These are phyloP conservation scores for Scaptomyza tumidula DNA, from an alignment of 2,888 invertebrate species.

Conservation along the genomic window DNA sequence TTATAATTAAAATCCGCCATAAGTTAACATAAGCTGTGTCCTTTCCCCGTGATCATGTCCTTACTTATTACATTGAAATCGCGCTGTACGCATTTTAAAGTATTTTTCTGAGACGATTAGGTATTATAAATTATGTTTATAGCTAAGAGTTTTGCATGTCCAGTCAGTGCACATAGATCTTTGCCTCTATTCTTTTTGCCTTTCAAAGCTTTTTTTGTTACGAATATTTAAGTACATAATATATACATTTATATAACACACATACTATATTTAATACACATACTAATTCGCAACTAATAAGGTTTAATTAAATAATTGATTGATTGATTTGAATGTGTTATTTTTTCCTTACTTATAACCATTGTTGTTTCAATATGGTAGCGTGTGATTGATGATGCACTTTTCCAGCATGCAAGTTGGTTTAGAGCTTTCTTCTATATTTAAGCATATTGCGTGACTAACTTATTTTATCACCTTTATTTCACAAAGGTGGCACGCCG, in stretches of 20 bases:
- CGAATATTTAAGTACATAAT: constrained; percentile 19
- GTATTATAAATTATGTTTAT: neutral
- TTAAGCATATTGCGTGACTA: constrained; percentile 19
- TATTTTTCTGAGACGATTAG: neutral
- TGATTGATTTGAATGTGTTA: constrained; percentile 46
- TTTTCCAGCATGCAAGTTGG: constrained; percentile 56
- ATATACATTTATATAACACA: constrained; percentile 1
- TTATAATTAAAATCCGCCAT: constrained; percentile 47
- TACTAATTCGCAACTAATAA: constrained; percentile 55
- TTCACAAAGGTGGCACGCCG: constrained; percentile 86
- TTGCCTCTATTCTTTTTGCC: constrained; percentile 12
- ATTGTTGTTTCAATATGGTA: constrained; percentile 55
- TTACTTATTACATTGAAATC: constrained; percentile 44
- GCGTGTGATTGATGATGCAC: constrained; percentile 54
- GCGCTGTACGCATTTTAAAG: constrained; percentile 25
- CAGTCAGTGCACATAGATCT: constrained; percentile 34
- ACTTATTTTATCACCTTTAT: constrained; percentile 33
- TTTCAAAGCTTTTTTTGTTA: constrained; percentile 15
- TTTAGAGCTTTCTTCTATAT: constrained; percentile 33
- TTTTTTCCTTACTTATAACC: constrained; percentile 35
- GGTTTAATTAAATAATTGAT: constrained; percentile 38
- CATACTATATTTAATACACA: constrained; percentile 40
- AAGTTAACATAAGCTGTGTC: constrained; percentile 22
- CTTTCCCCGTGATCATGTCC: constrained; percentile 35
- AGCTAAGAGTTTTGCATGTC: constrained; percentile 55